Conservation (phyloP, 2,888 invertebrate species). For the Seira musarum region DNA sequence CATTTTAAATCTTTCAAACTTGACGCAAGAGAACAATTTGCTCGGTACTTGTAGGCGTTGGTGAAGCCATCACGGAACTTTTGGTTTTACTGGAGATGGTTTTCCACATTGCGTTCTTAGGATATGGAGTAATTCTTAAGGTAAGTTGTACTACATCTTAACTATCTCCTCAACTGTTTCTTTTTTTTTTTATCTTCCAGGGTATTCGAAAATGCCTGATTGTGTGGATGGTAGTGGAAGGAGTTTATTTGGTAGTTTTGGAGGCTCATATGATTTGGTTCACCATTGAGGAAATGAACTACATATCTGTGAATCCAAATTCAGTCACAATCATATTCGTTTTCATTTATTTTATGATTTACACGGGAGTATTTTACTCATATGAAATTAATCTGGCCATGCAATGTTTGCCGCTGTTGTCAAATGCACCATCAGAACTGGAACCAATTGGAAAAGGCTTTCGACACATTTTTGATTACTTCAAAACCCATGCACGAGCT, state of each 20-base stretch:
- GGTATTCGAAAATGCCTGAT: conserved; percentile 48
- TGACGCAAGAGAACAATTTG: no score
- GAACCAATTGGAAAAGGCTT: conserved; percentile 62
- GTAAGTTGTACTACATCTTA: conserved; percentile 35
- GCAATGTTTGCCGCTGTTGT: conserved; percentile 44
- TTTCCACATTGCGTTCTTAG: conserved; percentile 37
- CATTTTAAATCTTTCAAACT: no score
- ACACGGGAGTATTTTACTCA: conserved; percentile 32
- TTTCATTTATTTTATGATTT: conserved; percentile 43
- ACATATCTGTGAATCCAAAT: not conserved
- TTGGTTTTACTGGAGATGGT: conserved; percentile 50
- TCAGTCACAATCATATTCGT: not conserved
- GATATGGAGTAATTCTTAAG: conserved; percentile 60
- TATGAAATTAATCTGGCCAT: conserved; percentile 51
- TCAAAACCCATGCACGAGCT: conserved; percentile 51
- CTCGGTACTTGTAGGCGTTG: conserved; percentile 23
- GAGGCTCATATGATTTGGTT: conserved; percentile 46
- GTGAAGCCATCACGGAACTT: conserved; percentile 36
- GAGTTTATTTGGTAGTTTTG: conserved; percentile 36
- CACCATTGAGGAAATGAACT: conserved; percentile 30
- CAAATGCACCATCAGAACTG: conserved; percentile 41
- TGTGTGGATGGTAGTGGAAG: conserved; percentile 50
- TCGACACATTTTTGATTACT: conserved; percentile 47
- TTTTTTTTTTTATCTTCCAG: conserved; percentile 16
- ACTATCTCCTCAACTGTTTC: not conserved